Base-by-base conservation (phyloP, 2,888 invertebrate genomes). In the Pterostichus madidus region DNA sequence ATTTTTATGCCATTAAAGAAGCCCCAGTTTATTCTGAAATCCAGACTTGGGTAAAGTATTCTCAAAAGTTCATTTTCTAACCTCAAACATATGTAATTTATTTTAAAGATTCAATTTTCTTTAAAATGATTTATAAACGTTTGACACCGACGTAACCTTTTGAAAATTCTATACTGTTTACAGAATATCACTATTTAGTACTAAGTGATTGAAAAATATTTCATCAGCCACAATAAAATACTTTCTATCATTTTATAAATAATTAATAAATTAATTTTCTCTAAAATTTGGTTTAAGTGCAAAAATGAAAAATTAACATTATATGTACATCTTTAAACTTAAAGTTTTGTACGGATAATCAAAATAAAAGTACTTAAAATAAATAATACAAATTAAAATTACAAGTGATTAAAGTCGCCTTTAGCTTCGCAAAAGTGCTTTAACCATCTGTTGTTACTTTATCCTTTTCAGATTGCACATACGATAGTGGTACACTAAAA, bases 211-310 rank as follows among this genome's bases (percentile, higher is more conserved):
- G 3, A 31, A 11, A 77, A 52, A 80, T 71, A 80, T 52, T 39
- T 52, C 68, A 80, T 39, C 79, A 80, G 80, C 80, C 80, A 80
- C 80, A 15, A 44, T 53, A 80, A 68, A 71, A 68, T 49, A 80
- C 53, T 53, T 59, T 13, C 8, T 32, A 80, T 52, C 59, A 59
- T 59, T 64, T 32, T 71, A 80, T 80, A 80, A 80, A 80, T 68
- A 80, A 80, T 71, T 32, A 80, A 80, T 80, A 80, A 80, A 80
- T 79, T 80, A 80, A 80, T 71, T 24, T 79, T 80, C 13, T 77
- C 77, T 77, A 77, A 56, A 75, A 56, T 77, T 77, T 77, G 77
- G 77, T 77, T 75, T 77, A 68, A 71, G 80, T 80, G 80, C 53
- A 80, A 80, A 80, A 39, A 80, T 46, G 52, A 80, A 56, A 80